phyloP scores from a whole-genome alignment of 2,888 invertebrate species.

The Lasioglossum malachurum region DNA sequence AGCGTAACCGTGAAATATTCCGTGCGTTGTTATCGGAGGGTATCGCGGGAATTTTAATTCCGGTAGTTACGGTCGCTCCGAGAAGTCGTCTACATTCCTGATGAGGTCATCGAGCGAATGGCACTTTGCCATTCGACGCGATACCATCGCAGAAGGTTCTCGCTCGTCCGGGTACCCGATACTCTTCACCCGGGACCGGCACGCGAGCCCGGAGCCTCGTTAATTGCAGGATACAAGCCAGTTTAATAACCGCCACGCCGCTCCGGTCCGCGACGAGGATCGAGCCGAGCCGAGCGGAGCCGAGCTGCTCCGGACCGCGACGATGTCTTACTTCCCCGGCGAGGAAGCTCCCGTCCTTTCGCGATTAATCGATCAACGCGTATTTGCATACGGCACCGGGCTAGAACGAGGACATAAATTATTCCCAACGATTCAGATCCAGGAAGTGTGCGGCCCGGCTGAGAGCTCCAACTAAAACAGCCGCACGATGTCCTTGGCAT shows the following conservation, averaged over 20 bases:
- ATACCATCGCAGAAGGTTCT: conserved; percentile 35
- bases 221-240: conserved; percentile 36
- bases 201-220: conserved; percentile 29
- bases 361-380: conserved; percentile 45
- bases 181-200: conserved; percentile 30
- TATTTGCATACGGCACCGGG: conserved; percentile 45
- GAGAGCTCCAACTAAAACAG: conserved; percentile 36
- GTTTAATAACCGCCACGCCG: conserved; percentile 26
- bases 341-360: conserved; percentile 25
- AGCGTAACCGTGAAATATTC: conserved; percentile 7
- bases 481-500: conserved; percentile 57
- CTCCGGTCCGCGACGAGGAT: not conserved
- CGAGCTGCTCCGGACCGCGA: not conserved
- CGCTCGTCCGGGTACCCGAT: conserved; percentile 16
- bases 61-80: conserved; percentile 46
- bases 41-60: conserved; percentile 45
- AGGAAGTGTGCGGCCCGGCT: conserved; percentile 46
- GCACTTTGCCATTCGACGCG: conserved; percentile 30
- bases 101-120: conserved; percentile 51
- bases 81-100: conserved; percentile 55
- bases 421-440: conserved; percentile 49
- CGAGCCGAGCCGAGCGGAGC: not conserved
- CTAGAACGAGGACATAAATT: conserved; percentile 44
- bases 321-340: conserved; percentile 13
- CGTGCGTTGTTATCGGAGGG: conserved; percentile 27